Conservation (phyloP, 2,113 vertebrate species). For the Rafetus swinhoei region DNA sequence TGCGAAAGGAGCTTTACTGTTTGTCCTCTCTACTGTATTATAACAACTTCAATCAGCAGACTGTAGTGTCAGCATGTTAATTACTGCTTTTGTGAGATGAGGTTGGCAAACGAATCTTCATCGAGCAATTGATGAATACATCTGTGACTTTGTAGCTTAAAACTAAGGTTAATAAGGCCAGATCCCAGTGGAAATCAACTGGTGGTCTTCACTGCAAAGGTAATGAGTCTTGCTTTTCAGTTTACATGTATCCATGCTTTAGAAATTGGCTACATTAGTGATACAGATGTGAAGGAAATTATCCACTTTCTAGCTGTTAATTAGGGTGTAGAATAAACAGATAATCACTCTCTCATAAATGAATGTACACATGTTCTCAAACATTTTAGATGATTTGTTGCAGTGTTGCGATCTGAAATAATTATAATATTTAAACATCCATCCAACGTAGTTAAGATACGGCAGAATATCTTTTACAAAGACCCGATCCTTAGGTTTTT, state of each 20-base stretch:
- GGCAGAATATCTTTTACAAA: not conserved
- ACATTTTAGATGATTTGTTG: not conserved
- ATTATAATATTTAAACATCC: rapidly evolving
- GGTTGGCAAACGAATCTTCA: conserved; percentile 70
- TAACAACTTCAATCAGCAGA: conserved; percentile 40
- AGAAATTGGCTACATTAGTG: conserved; percentile 28
- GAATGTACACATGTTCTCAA: not conserved
- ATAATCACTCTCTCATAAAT: not conserved
- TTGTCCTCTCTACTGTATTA: not conserved
- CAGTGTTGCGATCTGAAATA: not conserved
- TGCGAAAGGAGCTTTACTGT: not conserved
- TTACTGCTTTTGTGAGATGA: conserved; percentile 60
- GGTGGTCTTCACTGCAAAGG: conserved; percentile 42
- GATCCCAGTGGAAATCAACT: conserved; percentile 56
- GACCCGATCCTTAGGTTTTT: not conserved
- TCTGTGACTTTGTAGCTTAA: conserved; percentile 73
- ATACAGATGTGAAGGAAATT: conserved; percentile 17
- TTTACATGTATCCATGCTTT: not conserved
- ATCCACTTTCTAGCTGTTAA: conserved; percentile 14
- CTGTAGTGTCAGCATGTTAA: conserved; percentile 27
- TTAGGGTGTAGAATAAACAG: conserved; percentile 4
- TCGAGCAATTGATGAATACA: conserved; percentile 69
- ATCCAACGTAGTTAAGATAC: not conserved
- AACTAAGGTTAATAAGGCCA: conserved; percentile 68
- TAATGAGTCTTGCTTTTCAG: conserved; percentile 59